Base-by-base conservation (phyloP, 1,140 invertebrate species). In the Rhagoletis zephyria region DNA sequence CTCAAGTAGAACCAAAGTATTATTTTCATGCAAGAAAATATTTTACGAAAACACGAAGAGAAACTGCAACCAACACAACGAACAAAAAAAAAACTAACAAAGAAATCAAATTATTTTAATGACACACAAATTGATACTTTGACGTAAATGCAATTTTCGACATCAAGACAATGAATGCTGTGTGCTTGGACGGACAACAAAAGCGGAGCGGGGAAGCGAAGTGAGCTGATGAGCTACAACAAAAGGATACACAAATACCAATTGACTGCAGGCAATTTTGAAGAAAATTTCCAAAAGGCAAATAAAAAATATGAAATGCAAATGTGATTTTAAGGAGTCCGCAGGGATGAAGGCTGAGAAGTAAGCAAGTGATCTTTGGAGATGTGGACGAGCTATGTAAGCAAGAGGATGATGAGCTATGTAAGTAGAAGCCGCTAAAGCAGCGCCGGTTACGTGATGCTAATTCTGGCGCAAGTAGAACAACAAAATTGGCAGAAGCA, bases 61-160 rank as follows among this genome's bases (percentile, higher is more conserved):
- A 81, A 56, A 56, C 19, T 81, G 74, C 48, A 14, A 63, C 12
- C 12, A 59, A 7, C 45, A 81, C n/a, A 19, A 77, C 12, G 12
- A 42, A 30, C n/a, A 67, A 67, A 67, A 45, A 70, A 6, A 77
- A 56, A 59, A 19, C 19, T 81, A 81, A 81, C 74, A 81, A 81
- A 59, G 74, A 81, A 81, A 81, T 81, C 74, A 81, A 81, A 81
- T 81, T 81, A 81, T 81, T 81, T 81, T 81, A 81, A 81, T 81
- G 74, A 81, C 74, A 81, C 51, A 81, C 74, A 81, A 81, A 81
- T 81, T 81, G 74, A 81, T 81, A 81, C 74, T 81, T 81, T 81
- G 74, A 81, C 74, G 74, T 81, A 56, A 81, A 81, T 56, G 74
- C 74, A 81, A 81, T 81, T 81, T 81, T 81, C 74, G 74, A 81